Conservation (phyloP, 2,888 invertebrate genomes). For the Hydrotaea diabolus region DNA sequence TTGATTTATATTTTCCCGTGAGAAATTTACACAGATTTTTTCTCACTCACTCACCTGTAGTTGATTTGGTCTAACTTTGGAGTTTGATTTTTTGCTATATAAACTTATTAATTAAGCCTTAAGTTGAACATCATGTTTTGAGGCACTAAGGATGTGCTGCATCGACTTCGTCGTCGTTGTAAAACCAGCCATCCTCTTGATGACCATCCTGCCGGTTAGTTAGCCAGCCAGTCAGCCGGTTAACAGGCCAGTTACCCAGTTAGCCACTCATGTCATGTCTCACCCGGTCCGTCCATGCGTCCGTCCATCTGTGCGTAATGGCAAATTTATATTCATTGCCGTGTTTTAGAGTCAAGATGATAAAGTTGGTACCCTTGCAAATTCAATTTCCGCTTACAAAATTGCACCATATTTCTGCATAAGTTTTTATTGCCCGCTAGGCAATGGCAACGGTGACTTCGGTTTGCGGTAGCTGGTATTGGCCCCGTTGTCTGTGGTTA, state of each 20-base stretch:
- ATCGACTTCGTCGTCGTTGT: background rate
- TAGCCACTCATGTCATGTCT: constrained; percentile 42
- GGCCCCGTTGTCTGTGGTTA: constrained; percentile 57
- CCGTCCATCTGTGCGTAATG: constrained; percentile 44
- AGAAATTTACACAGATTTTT: constrained; percentile 75
- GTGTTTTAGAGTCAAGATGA: constrained; percentile 54
- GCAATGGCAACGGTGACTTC: background rate
- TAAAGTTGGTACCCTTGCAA: constrained; percentile 64
- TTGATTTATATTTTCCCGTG: constrained; percentile 76
- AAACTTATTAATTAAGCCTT: constrained; percentile 63
- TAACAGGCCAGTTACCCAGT: constrained; percentile 17
- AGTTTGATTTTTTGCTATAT: constrained; percentile 31
- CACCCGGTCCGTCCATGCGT: background rate
- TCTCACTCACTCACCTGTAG: constrained; percentile 30
- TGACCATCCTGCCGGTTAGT: constrained; percentile 28
- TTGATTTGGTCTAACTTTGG: background rate
- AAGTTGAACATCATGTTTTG: constrained; percentile 54
- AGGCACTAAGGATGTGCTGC: constrained; percentile 53
- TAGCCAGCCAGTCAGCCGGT: constrained; percentile 17
- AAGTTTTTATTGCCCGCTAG: no score
- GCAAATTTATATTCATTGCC: constrained; percentile 63
- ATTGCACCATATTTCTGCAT: constrained; percentile 28
- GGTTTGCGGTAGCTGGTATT: background rate
- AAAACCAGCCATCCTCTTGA: constrained; percentile 1
- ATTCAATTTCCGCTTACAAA: constrained; percentile 68